These are phyloP conservation scores for Mythimna ferrago DNA, from an alignment of 2,888 invertebrate genomes.

Conservation along the genomic window DNA sequence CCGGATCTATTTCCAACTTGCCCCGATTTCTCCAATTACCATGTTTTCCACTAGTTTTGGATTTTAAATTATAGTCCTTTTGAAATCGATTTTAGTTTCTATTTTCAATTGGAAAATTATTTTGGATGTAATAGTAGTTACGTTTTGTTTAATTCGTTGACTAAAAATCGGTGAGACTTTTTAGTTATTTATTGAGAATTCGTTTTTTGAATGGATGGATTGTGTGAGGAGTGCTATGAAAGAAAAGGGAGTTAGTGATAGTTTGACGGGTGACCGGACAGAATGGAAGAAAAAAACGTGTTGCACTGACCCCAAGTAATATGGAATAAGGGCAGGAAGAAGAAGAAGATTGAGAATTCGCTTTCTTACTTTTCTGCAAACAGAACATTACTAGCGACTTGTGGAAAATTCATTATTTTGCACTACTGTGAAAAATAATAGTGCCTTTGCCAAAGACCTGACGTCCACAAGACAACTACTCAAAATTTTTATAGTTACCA, in stretches of 20 bases:
- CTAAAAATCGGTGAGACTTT: too few species aligned
- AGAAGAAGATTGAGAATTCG: too few species aligned
- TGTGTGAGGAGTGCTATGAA: too few species aligned
- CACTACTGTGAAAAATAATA: not conserved
- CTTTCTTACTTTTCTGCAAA: not conserved
- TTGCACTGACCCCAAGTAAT: too few species aligned
- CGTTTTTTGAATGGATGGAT: too few species aligned
- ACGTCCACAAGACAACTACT: too few species aligned
- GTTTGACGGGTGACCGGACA: too few species aligned
- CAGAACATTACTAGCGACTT: not conserved
- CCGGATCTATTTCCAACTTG: constrained; percentile 51
- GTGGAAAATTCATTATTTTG: not conserved
- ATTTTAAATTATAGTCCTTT: constrained; percentile 45
- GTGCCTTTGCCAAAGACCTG: too few species aligned
- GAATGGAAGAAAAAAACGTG: too few species aligned
- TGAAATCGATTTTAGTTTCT: constrained; percentile 19
- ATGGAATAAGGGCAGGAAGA: too few species aligned
- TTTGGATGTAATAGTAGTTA: constrained; percentile 1
- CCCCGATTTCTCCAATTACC: constrained; percentile 52
- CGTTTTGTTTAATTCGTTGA: not conserved
- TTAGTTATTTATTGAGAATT: not conserved
- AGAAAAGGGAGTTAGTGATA: too few species aligned
- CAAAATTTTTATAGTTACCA: too few species aligned
- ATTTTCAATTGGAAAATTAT: constrained; percentile 31
- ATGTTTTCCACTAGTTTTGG: constrained; percentile 48